A percentile compares a stretch with the other conserved stretches of the same genome.
phyloP scores from a whole-genome alignment of 2,888 invertebrate genomes.

The Psococerastis gibbosa region DNA sequence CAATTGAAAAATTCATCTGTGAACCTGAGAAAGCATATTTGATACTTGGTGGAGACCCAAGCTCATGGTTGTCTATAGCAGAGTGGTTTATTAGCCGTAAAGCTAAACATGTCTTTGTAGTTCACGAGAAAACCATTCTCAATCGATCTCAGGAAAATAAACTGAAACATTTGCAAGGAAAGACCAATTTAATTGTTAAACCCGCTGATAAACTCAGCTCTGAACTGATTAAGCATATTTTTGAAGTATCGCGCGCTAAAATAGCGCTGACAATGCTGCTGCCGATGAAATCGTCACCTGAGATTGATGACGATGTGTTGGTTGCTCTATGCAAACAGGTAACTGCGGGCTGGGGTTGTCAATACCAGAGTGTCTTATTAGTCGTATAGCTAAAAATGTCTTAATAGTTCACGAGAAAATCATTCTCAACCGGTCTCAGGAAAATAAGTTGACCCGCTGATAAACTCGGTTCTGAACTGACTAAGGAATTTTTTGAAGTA shows the following conservation, averaged over 20 bases:
- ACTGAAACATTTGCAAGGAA: neutral
- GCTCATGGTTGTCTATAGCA: neutral
- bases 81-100: slow-evolving; percentile 3
- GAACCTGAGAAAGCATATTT: slow-evolving; percentile 2
- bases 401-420: neutral
- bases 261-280: neutral
- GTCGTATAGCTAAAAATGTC: neutral
- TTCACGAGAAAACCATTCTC: neutral
- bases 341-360: neutral
- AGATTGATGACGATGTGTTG: neutral
- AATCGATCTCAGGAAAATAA: neutral
- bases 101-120: neutral
- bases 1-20: neutral
- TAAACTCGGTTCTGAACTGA: neutral
- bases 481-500: neutral
- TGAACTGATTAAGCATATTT: neutral
- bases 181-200: neutral
- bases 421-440: neutral
- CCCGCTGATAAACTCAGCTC: neutral
- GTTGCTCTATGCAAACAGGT: neutral
- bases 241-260: neutral
- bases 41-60: slow-evolving; percentile 1
- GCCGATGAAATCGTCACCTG: neutral
- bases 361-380: slow-evolving; percentile 1
- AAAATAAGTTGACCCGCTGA: neutral